Base-by-base conservation (phyloP, 2,797 vertebrate species). In the Cetoscarus ocellatus region DNA sequence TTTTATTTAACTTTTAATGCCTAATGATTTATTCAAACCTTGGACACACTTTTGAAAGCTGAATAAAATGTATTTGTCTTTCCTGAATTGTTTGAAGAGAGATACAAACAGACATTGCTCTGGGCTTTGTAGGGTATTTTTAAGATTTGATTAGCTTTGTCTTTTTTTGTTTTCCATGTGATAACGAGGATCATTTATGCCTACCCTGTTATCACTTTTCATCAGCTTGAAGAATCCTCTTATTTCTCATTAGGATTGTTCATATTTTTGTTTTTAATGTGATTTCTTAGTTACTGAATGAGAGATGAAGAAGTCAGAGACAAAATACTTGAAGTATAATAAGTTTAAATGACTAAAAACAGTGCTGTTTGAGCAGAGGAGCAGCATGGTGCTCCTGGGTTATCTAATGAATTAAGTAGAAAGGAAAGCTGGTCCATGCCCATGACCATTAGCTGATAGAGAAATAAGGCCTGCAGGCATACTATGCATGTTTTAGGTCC, bases 1-100 rank as follows among this genome's bases (percentile, higher is more conserved):
- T 86, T 89, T 91, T 86, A 89, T 91, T 94, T 88, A 94, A 94
- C 87, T 91, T 92, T 93, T 92, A 92, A 93, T 92, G 85, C 65
- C 76, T 49, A 63, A 90, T 93, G 75, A 91, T 91, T 93, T 90
- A 95, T 94, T 92, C 79, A 93, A 70, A 84, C 60, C 17, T 55
- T 73, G 85, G 87, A 89, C 78, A 88, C 76, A 86, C 83, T 87
- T 91, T 82, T 69, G 73, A 73, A 88, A 90, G 79, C 81, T 13
- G 60, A 90, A 91, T 90, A 90, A 90, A 84, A 65, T 84, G 73
- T 79, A 78, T 89, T 89, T 85, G 71, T 91, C 74, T 86, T 67
- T 66, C 78, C 85, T 84, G 86, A 90, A 92, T 59, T 63, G 73
- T 77, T 77, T 56, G 82, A 85, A 76, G 57, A 60, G 56, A 73